These are phyloP conservation scores for Alouatta palliata DNA, from an alignment of 2,113 vertebrate species.

Conservation along the genomic window DNA sequence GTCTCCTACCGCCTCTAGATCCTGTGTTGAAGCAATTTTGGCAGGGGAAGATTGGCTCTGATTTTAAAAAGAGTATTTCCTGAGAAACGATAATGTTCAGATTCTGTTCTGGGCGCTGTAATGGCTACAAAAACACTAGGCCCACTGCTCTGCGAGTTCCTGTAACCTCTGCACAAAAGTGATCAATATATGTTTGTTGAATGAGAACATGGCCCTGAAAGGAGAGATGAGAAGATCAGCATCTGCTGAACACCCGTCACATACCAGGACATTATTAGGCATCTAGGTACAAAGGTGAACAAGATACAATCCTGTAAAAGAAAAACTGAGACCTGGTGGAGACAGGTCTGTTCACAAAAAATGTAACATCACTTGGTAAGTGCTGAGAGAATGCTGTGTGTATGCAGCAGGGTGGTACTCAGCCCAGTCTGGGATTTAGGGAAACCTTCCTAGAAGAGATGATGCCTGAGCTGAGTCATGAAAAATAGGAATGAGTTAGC, in stretches of 20 bases:
- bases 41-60: constrained; percentile 26
- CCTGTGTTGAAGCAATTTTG: constrained; percentile 21
- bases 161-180: not conserved
- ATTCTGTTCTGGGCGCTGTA: not conserved
- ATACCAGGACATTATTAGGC: not conserved
- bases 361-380: not conserved
- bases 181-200: not conserved
- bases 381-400: not conserved
- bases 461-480: not conserved
- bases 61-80: not conserved
- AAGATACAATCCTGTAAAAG: not conserved
- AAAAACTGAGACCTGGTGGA: not conserved
- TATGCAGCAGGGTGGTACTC: too few species aligned
- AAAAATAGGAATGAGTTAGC: not conserved
- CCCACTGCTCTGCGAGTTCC: rapidly evolving
- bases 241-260: not conserved
- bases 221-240: not conserved
- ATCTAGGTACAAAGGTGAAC: not conserved
- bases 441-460: not conserved
- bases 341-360: not conserved
- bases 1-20: not conserved
- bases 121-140: not conserved
- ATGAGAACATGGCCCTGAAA: rapidly evolving
- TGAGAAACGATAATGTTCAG: not conserved
- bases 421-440: rapidly evolving